Percentiles rank a stretch among this genome's conserved stretches.
Evolutionary conservation across 2,113 vertebrate species (phyloP).

Genomic region (Menidia beryllina): DNA sequence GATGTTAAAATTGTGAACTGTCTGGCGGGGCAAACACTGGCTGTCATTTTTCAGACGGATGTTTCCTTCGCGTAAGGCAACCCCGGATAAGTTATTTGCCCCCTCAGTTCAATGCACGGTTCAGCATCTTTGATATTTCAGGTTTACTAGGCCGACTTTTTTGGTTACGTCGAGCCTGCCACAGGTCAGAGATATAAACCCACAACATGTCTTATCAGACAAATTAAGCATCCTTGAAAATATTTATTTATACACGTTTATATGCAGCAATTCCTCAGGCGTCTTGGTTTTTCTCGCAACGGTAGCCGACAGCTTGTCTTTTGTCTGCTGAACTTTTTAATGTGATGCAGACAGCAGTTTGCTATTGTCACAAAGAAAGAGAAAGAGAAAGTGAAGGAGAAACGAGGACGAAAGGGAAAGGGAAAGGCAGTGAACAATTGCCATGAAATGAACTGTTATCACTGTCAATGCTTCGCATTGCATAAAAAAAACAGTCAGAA

Average conservation of each 20-base stretch:
- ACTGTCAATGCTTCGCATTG: constrained; percentile 56
- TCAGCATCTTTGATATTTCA: constrained; percentile 12
- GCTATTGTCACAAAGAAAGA: constrained; percentile 46
- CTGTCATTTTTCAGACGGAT: constrained; percentile 22
- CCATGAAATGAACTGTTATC: constrained; percentile 75
- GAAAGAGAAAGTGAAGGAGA: constrained; percentile 26
- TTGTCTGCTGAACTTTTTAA: constrained; percentile 56
- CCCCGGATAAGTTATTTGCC: background rate
- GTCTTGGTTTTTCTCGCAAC: constrained; percentile 30
- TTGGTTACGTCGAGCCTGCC: background rate
- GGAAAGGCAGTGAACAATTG: constrained; percentile 55
- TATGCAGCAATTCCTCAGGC: constrained; percentile 11
- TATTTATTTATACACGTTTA: background rate
- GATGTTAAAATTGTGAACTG: constrained; percentile 21
- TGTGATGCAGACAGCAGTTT: constrained; percentile 56
- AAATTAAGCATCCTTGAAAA: constrained; percentile 10
- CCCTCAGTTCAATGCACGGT: background rate
- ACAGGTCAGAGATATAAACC: background rate
- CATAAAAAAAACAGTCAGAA: constrained; percentile 68
- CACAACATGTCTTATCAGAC: constrained; percentile 12
- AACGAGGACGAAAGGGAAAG: background rate
- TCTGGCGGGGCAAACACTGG: background rate
- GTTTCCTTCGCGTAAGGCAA: background rate
- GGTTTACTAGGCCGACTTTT: background rate
- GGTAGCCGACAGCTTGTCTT: constrained; percentile 31